phyloP scores from a whole-genome alignment of 2,888 invertebrate species.

The Brachyptera risi region DNA sequence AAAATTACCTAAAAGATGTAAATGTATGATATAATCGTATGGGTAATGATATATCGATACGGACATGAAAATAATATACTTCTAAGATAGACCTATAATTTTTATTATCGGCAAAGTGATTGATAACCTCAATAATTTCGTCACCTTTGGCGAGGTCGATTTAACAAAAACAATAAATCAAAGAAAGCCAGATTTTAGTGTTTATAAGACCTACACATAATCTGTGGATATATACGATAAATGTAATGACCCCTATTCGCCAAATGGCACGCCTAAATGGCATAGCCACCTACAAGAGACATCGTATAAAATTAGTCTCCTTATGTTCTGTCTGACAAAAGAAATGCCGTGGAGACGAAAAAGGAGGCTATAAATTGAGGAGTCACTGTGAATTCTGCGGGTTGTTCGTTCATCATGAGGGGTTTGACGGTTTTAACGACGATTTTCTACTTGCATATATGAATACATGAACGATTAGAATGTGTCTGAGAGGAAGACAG shows the following conservation, averaged over 20 bases:
- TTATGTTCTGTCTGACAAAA: conserved; percentile 24
- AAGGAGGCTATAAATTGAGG: conserved; percentile 22
- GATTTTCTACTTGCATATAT: conserved; percentile 23
- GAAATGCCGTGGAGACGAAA: conserved; percentile 13
- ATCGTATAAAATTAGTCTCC: conserved; percentile 21
- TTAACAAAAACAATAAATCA: no score
- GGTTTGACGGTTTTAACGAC: conserved; percentile 18
- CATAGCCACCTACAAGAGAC: conserved; percentile 20
- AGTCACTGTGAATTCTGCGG: conserved; percentile 16
- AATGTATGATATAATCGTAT: no score
- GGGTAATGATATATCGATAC: no score
- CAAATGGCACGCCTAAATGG: conserved; percentile 7
- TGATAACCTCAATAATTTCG: no score
- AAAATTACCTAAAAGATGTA: no score
- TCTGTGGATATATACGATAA: no score
- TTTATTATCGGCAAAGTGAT: no score
- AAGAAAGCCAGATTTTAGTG: no score
- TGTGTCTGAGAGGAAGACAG: conserved; percentile 5
- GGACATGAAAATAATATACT: no score
- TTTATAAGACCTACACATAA: no score
- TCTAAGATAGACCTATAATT: no score
- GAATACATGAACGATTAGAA: conserved; percentile 27
- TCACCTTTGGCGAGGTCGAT: no score
- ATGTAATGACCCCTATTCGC: conserved; percentile 4
- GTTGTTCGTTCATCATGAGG: conserved; percentile 18